These are phyloP conservation scores for Zingel zingel DNA, from an alignment of 2,113 vertebrate genomes.

Conservation along the genomic window DNA sequence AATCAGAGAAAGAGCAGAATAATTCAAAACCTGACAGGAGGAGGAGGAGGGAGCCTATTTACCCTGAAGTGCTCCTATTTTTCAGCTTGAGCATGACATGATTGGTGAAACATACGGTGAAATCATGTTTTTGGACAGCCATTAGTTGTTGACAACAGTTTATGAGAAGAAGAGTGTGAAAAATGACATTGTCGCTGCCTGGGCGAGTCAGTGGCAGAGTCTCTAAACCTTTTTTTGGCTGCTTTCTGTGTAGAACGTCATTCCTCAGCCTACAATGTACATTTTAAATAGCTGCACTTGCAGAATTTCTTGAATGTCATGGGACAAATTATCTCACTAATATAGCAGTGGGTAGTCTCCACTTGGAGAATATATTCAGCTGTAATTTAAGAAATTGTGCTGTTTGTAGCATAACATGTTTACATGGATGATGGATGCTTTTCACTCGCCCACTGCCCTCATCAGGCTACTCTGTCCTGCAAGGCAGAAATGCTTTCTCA, in stretches of 20 bases:
- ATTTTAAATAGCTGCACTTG: not conserved
- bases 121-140: slow-evolving; percentile 20
- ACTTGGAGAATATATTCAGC: not conserved
- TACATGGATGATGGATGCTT: slow-evolving; percentile 46
- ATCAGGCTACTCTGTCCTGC: slow-evolving; percentile 28
- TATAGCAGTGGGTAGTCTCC: not conserved
- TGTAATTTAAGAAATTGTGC: not conserved
- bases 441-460: slow-evolving; percentile 14
- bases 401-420: slow-evolving; percentile 31
- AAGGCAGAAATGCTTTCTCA: slow-evolving; percentile 63
- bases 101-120: slow-evolving; percentile 16
- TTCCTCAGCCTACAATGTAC: not conserved
- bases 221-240: not conserved
- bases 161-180: not conserved
- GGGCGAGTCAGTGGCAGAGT: not conserved
- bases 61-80: not conserved
- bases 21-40: not conserved
- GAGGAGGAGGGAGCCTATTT: not conserved
- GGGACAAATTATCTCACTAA: not conserved
- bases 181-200: not conserved
- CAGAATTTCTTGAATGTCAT: slow-evolving; percentile 5
- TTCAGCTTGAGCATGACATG: not conserved
- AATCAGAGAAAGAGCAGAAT: not conserved
- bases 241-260: not conserved
- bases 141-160: slow-evolving; percentile 8